Percentiles rank a stretch among this genome's conserved stretches.
These are phyloP conservation scores for Drosophila sp. DNA, from an alignment of 1,140 invertebrate genomes.

Conservation along the genomic window DNA sequence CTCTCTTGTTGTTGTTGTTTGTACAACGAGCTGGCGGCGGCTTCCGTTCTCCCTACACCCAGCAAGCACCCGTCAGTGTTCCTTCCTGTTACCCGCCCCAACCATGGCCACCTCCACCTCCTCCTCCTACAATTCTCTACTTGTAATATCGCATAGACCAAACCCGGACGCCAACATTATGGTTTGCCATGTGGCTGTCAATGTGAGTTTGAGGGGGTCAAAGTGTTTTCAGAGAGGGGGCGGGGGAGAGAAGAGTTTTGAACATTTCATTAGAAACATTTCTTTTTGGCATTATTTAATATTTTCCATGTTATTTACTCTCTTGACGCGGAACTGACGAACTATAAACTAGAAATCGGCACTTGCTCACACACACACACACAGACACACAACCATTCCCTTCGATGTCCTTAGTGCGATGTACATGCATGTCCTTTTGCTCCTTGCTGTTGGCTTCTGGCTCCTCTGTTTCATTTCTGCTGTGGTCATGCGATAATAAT, in stretches of 20 bases:
- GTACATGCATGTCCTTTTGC: slow-evolving; percentile 18
- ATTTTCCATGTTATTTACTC: slow-evolving; percentile 22
- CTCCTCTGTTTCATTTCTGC: slow-evolving; percentile 32
- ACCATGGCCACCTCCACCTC: background rate
- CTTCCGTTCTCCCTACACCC: slow-evolving; percentile 50
- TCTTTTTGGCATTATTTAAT: slow-evolving; percentile 26
- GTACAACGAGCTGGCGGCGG: slow-evolving; percentile 31
- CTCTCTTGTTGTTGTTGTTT: slow-evolving; percentile 31
- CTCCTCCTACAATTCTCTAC: background rate
- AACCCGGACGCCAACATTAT: background rate
- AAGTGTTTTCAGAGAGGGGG: slow-evolving; percentile 10
- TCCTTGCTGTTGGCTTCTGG: slow-evolving; percentile 28
- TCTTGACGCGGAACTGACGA: slow-evolving; percentile 41
- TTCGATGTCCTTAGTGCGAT: background rate
- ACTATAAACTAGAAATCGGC: slow-evolving; percentile 47
- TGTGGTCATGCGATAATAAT: slow-evolving; percentile 81
- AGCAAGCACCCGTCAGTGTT: slow-evolving; percentile 18
- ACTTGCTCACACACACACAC: slow-evolving; percentile 1
- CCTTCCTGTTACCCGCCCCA: slow-evolving; percentile 15
- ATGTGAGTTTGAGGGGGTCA: slow-evolving; percentile 15
- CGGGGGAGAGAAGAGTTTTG: slow-evolving; percentile 40
- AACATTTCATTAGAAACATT: slow-evolving; percentile 57
- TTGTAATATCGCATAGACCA: background rate
- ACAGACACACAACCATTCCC: background rate
- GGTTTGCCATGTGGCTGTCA: slow-evolving; percentile 11